Evolutionary conservation across 2,888 invertebrate genomes (phyloP), one percentile per base, ranked within the genome.

Genomic region (Trichacis sp.): DNA sequence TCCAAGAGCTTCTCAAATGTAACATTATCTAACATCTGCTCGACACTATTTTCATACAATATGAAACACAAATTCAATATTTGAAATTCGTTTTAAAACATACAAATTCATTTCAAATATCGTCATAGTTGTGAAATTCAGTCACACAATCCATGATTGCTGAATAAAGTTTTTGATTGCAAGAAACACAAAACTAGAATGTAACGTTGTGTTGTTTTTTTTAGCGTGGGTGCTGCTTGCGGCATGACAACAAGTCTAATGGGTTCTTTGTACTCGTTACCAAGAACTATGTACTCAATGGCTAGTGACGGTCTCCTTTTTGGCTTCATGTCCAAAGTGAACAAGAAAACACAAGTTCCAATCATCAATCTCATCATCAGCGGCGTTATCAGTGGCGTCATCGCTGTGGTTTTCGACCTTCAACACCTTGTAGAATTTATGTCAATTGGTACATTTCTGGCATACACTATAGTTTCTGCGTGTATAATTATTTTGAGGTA

Each of bases 341-440:
- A 90, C 78, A 87, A 90, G 38, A 91, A 90, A 72, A 94, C 95
- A 0, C 94, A 95, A 84, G 90, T 94, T 46, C 95, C 95, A 0
- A 86, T 94, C 2, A 83, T 89, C 0, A 94, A 94, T 80, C 85
- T 95, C 60, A 88, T 91, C 2, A 88, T 94, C 54, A 92, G 93
- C n/a, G 94, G 94, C 0, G 68, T 92, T 12, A 86, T 90, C 19
- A 92, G 93, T 47, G 93, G 93, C 1, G 56, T 93, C 0, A 91
- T 96, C 68, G 95, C 96, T 2, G 85, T 96, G 38, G 82, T 96
- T 33, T 94, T 96, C 77, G 96, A 97, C 84, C 87, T 97, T 71
- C 91, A 94, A 73, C 95, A 95, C 72, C 86, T 97, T 40, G 95
- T 97, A 0, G 96, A 97, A 80, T 96, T 97, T 80, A 95, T 97